phyloP scores from a whole-genome alignment of 2,888 invertebrate species.

The Sarcophaga subvicina region DNA sequence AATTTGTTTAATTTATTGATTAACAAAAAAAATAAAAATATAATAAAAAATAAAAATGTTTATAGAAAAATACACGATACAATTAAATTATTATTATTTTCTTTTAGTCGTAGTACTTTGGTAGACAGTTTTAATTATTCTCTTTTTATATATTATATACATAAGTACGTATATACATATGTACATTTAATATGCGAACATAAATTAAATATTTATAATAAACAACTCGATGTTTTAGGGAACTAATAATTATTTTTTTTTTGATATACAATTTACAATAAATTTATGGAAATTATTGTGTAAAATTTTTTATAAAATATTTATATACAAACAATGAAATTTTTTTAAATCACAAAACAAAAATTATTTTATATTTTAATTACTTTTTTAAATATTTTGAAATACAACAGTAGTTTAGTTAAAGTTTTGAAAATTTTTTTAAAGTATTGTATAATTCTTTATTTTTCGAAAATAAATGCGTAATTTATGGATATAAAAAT shows the following conservation, averaged over 20 bases:
- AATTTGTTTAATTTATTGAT: conserved; percentile 28
- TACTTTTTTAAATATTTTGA: not conserved
- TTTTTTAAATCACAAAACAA: not conserved
- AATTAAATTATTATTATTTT: conserved; percentile 37
- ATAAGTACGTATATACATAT: not conserved
- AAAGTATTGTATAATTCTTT: conserved; percentile 38
- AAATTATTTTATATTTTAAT: no score
- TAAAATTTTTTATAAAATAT: conserved; percentile 41
- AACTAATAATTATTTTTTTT: conserved; percentile 45
- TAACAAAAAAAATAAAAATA: not conserved
- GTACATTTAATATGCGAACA: not conserved
- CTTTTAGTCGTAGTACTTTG: conserved; percentile 42
- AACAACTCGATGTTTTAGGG: conserved; percentile 62
- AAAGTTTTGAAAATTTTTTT: conserved; percentile 8
- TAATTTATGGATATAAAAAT: conserved; percentile 35
- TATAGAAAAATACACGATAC: not conserved
- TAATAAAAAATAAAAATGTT: not conserved
- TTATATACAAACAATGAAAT: conserved; percentile 11
- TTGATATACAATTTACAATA: conserved; percentile 57
- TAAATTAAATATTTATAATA: conserved; percentile 19
- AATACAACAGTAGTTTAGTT: conserved; percentile 27
- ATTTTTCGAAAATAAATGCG: conserved; percentile 46
- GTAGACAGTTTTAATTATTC: conserved; percentile 44
- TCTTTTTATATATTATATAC: not conserved
- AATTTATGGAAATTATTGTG: conserved; percentile 14